Evolutionary conservation across 1,140 invertebrate genomes (phyloP).

Genomic region (Sycophaga agraensis): DNA sequence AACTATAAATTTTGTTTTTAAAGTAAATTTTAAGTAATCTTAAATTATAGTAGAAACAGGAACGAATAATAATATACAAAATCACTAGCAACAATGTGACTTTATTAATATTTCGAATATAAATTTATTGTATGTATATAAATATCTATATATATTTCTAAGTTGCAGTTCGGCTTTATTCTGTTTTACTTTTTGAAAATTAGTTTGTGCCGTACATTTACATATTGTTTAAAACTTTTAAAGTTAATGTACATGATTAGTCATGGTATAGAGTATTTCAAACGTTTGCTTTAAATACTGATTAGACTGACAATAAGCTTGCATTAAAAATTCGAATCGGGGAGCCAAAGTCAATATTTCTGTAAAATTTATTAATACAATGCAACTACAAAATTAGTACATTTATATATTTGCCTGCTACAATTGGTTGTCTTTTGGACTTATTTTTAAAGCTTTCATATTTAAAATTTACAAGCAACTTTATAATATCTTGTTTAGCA

Average conservation of each 20-base stretch:
- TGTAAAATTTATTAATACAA: slow-evolving; percentile 5
- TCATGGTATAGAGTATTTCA: slow-evolving; percentile 29
- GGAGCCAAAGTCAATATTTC: background rate
- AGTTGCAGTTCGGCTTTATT: slow-evolving; percentile 27
- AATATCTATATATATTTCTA: slow-evolving; percentile 26
- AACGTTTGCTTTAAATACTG: background rate
- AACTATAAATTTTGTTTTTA: background rate
- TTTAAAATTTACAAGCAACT: background rate
- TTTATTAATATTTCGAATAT: slow-evolving; percentile 40
- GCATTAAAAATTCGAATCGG: background rate
- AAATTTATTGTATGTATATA: too few relatives aligned
- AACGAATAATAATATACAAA: background rate
- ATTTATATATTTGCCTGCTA: background rate
- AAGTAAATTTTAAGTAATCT: background rate
- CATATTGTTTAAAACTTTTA: background rate
- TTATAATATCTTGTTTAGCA: slow-evolving; percentile 5
- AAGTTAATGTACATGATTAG: slow-evolving; percentile 15
- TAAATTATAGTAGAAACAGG: background rate
- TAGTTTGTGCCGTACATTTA: background rate
- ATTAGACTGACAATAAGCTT: background rate
- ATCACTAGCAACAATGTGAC: slow-evolving; percentile 25
- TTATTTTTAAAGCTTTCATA: background rate
- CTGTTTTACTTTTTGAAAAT: slow-evolving; percentile 1
- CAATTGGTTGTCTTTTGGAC: background rate
- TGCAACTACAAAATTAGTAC: slow-evolving; percentile 6